Evolutionary conservation across 2,797 vertebrate genomes (phyloP), one percentile per base, ranked within the genome.

Genomic region (Craterocephalus amniculus): DNA sequence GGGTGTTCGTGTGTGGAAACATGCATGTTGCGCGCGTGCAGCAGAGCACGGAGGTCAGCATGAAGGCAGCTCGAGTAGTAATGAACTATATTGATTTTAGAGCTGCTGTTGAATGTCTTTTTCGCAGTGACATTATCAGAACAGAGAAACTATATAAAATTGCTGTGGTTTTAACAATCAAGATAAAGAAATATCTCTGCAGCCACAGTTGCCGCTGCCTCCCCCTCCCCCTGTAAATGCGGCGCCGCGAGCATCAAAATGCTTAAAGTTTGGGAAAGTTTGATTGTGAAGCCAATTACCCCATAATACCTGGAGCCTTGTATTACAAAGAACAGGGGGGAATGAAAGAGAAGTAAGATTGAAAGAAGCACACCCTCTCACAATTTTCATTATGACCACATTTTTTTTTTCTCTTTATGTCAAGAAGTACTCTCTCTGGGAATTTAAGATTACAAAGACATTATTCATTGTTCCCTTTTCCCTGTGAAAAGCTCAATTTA

Each of bases 1-100:
- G 38, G 70, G 35, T 43, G 63, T 69, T 67, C 11, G 18, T 71
- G 70, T 75, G 82, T 74, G 67, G 45, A 51, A 56, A 57, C 34
- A 65, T 57, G 22, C 1, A 36, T 58, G 48, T 75, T 58, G 48
- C 74, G 76, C 29, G 36, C 81, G 80, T 87, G 86, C 74, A 70
- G 86, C 74, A 70, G 78, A 85, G 76, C 78, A 76, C 29, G 34
- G 76, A 86, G 93, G 92, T 94, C 93, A 93, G 80, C 70, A 67
- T 81, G 83, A 80, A 92, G 90, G 86, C 90, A 92, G 87, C 87
- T 90, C 79, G 80, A 91, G 89, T 92, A 93, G 91, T 94, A 94
- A 95, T 95, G 93, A 95, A 95, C 91, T 93, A 83, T 95, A 95
- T 95, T 92, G 94, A 95, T 95, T 95, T 94, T 87, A 90, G 85